Base-by-base conservation (phyloP, 2,888 invertebrate genomes). In the Spisula solida region DNA sequence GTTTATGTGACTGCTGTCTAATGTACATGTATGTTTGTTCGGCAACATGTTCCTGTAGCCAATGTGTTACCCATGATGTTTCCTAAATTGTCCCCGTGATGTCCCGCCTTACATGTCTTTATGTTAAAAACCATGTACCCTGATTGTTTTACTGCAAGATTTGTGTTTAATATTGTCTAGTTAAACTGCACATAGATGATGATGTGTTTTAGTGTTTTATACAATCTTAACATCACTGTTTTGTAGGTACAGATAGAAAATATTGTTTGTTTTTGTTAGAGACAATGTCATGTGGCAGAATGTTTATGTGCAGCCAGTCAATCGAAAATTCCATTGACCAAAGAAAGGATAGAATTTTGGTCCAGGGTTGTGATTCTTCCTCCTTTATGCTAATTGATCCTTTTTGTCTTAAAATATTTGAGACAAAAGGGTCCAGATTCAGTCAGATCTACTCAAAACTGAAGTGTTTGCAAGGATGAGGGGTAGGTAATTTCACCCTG, bases 131-230 rank as follows among this genome's bases (percentile, higher is more conserved):
- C 56, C 18, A 56, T 18, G 8, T 16, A n/a, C 25, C 60, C n/a
- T 66, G 18, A 25, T 66, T 66, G 60, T 66, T 25, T 66, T 66
- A 66, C 25, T 66, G 60, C 60, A 66, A 66, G n/a, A n/a, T 20
- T 10, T 66, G 60, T 25, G 12, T 66, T 66, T 66, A 4, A 66
- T 66, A 20, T 25, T 66, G 25, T 25, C 60, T 66, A 66, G 60
- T 66, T 10, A 10, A 10, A 66, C 0, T 66, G 25, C 10, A 25
- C n/a, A 66, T 12, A 25, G 60, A 66, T 66, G 10, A 25, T 25
- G 60, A n/a, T 66, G 60, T 25, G 41, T 41, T 41, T 41, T 56
- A 20, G n/a, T 56, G 56, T 56, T 56, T 6, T 56, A 66, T 25
- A 25, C 10, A n/a, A 66, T 66, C 60, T 66, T n/a, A 66, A 66